phyloP scores from a whole-genome alignment of 2,888 invertebrate species.

The Sturmia bella region DNA sequence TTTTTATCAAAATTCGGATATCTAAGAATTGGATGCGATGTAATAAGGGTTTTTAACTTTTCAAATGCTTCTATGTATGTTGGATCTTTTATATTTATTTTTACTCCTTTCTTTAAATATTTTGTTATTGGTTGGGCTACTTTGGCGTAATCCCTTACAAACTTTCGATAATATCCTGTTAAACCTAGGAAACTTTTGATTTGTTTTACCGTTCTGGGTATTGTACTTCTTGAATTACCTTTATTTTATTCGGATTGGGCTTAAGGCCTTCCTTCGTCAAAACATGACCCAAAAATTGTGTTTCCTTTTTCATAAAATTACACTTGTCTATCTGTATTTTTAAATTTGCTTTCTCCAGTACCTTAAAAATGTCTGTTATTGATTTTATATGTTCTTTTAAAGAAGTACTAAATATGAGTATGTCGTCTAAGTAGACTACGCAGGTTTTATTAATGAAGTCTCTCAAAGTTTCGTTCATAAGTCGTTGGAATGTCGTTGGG shows the following conservation, averaged over 20 bases:
- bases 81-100: constrained; percentile 11
- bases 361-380: constrained; percentile 12
- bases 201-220: constrained; percentile 23
- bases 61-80: constrained; percentile 31
- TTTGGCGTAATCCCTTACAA: constrained; percentile 29
- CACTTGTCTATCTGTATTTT: constrained; percentile 44
- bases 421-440: constrained; percentile 15
- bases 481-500: constrained; percentile 35
- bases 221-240: constrained; percentile 20
- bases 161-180: constrained; percentile 20
- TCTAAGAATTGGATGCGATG: constrained; percentile 7
- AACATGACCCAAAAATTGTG: constrained; percentile 30
- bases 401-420: constrained; percentile 30
- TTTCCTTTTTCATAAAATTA: constrained; percentile 37
- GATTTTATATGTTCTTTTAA: constrained; percentile 28
- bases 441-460: constrained; percentile 1
- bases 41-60: constrained; percentile 25
- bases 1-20: constrained; percentile 28
- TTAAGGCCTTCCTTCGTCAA: constrained; percentile 29
- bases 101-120: constrained; percentile 18
- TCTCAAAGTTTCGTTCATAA: constrained; percentile 26
- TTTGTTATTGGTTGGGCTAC: constrained; percentile 37
- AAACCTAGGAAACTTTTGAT: constrained; percentile 53
- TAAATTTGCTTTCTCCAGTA: constrained; percentile 10
- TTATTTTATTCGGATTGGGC: constrained; percentile 29